Evolutionary conservation across 1,140 invertebrate species (phyloP), one percentile per base, ranked within the genome.

Genomic region (Cecropterus lyciades): DNA sequence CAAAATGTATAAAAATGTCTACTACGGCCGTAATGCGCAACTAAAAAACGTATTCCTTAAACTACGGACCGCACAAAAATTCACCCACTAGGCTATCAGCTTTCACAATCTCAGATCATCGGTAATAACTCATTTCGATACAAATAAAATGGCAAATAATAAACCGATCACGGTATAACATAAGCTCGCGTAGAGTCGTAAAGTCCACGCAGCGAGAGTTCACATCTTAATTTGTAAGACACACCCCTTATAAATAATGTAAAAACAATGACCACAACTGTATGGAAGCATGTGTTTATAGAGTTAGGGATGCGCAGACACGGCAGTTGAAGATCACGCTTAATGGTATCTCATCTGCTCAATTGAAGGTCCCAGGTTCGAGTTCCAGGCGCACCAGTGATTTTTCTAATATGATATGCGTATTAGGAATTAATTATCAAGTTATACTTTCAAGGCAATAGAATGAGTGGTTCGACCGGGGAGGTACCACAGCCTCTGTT

Each of bases 211-310:
- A 73, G 77, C 77, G 66, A 62, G 77, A 37, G 24, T 68, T 72
- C 51, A 55, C 72, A 75, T 79, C 77, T 80, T 80, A 80, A 80
- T 80, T 80, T 80, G 77, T 80, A 75, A 48, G n/a, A 62, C 46
- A 55, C 53, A 43, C 33, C 65, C 65, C 67, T 51, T 71, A 76
- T 79, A 80, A 75, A 80, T 80, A 80, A 80, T 80, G 71, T 70
- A 73, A 80, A 77, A 77, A 80, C 75, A 77, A 77, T 77, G 72
- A 75, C 48, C 27, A 59, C 56, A 59, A 59, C 52, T 55, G 43
- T 59, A 59, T 59, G 43, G 56, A 17, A 59, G 56, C 56, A 43
- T 59, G 20, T 48, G 15, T n/a, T 33, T 17, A 15, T 16, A 48
- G 56, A 33, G 7, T 14, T 59, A 17, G 4, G 1, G 14, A 33